Conservation (phyloP, 2,888 invertebrate species). For the Ichneumon xanthorius region DNA sequence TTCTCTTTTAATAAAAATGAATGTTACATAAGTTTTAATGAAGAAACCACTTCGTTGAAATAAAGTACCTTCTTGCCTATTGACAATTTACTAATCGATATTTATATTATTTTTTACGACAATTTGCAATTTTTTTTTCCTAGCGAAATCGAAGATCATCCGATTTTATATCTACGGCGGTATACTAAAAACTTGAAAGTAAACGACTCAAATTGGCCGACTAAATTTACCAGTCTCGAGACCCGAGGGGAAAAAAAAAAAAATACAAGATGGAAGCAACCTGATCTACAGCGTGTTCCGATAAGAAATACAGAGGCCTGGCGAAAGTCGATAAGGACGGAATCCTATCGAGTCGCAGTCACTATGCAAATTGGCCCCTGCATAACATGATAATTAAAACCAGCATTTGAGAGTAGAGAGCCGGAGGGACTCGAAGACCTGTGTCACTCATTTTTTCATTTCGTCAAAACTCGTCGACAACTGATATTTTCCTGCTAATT, state of each 20-base stretch:
- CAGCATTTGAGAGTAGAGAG: constrained; percentile 9
- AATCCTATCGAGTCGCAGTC: constrained; percentile 12
- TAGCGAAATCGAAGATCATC: neutral
- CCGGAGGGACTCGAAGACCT: neutral
- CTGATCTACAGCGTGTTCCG: neutral
- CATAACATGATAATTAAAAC: constrained; percentile 21
- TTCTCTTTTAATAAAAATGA: neutral
- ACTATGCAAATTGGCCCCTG: constrained; percentile 17
- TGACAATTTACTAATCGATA: neutral
- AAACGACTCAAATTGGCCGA: neutral
- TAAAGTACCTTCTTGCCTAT: constrained; percentile 10
- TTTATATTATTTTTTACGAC: neutral
- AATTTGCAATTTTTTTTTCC: neutral
- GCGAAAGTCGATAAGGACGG: neutral
- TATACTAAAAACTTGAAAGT: neutral
- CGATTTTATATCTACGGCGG: neutral
- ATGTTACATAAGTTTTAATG: neutral
- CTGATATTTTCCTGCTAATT: neutral
- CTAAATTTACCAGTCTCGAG: neutral
- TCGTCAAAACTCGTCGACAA: neutral
- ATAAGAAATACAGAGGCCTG: neutral
- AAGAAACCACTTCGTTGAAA: constrained; percentile 6
- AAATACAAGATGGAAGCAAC: neutral
- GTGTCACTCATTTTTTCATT: neutral
- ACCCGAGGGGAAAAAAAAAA: neutral